Percentiles rank a stretch among this genome's conserved stretches.
Conservation (phyloP, 2,797 vertebrate genomes). For the Hemibagrus guttatus region DNA sequence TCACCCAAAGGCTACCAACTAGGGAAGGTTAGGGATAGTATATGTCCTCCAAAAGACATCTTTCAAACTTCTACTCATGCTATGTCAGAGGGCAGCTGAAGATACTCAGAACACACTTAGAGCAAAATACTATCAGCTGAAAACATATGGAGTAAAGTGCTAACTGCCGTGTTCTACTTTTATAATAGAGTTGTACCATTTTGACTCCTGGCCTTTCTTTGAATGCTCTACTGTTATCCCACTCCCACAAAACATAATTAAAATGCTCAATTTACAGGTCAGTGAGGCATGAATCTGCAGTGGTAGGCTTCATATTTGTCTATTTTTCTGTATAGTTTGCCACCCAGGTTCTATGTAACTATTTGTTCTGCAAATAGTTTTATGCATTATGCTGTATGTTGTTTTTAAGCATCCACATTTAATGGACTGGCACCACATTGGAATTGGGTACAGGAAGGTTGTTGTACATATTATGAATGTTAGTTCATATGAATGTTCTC, state of each 20-base stretch:
- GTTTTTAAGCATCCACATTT: neutral
- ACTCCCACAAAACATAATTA: constrained; percentile 10
- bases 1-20: neutral
- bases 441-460: neutral
- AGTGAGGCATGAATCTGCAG: constrained; percentile 30
- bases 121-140: neutral
- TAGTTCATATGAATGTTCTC: constrained; percentile 36
- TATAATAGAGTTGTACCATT: neutral
- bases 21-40: neutral
- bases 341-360: neutral
- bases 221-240: neutral
- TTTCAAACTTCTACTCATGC: neutral
- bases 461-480: neutral
- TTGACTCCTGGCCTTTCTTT: neutral
- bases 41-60: neutral
- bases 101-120: neutral
- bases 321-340: neutral
- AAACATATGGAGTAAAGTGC: neutral
- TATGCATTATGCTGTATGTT: neutral
- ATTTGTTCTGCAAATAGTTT: neutral
- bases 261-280: constrained; percentile 17
- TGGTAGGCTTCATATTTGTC: constrained; percentile 20
- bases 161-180: neutral
- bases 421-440: neutral
- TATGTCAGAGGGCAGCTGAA: neutral